Evolutionary conservation across 2,797 vertebrate genomes (phyloP).

Genomic region (Microctenopoma steveboyesi): DNA sequence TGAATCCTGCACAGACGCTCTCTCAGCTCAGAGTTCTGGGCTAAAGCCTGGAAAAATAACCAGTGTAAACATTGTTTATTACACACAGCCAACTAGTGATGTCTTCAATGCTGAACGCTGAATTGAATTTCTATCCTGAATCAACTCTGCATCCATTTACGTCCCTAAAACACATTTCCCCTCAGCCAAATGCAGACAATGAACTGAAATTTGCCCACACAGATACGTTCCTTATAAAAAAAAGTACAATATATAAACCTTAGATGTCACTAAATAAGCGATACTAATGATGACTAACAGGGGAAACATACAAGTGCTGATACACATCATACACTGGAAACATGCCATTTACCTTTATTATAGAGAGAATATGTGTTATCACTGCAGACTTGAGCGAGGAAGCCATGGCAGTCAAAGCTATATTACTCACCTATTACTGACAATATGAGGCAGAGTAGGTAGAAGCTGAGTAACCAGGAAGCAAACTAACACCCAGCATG

Average conservation of each 20-base stretch:
- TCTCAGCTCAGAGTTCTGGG: slow-evolving; percentile 95
- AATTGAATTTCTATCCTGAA: slow-evolving; percentile 1
- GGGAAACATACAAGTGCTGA: too few species aligned
- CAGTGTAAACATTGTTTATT: slow-evolving; percentile 52
- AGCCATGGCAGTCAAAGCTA: not conserved
- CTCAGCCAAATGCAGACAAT: not conserved
- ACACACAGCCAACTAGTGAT: slow-evolving; percentile 40
- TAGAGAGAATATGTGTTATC: not conserved
- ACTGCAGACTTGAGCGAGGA: slow-evolving; percentile 18
- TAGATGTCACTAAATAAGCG: too few species aligned
- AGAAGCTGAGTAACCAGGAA: slow-evolving; percentile 32
- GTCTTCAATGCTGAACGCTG: not conserved
- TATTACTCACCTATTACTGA: slow-evolving; percentile 22
- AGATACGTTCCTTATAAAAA: too few species aligned
- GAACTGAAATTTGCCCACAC: too few species aligned
- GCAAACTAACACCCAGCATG: slow-evolving; percentile 21
- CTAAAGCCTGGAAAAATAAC: slow-evolving; percentile 90
- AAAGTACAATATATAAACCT: not conserved
- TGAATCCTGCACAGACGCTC: slow-evolving; percentile 97
- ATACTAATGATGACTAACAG: too few species aligned
- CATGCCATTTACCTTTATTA: not conserved
- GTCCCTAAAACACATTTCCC: not conserved
- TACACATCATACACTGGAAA: not conserved
- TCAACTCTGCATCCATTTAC: not conserved
- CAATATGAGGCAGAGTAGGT: slow-evolving; percentile 29